Percentiles rank a stretch among this genome's conserved stretches.
phyloP scores from a whole-genome alignment of 2,888 invertebrate genomes.

The Scrobipalpa atriplicella region DNA sequence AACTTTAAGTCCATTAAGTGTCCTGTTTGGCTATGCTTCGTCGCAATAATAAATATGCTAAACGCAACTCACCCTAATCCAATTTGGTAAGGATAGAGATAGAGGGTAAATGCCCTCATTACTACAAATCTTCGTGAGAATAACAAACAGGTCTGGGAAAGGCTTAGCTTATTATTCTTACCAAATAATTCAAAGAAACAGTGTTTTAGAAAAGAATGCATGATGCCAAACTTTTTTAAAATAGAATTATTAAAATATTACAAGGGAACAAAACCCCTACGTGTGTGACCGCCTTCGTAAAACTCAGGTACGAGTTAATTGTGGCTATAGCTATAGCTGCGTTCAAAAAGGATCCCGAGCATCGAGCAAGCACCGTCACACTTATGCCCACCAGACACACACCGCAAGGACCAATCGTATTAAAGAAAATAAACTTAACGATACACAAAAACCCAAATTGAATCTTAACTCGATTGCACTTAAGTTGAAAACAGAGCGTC shows the following conservation, averaged over 20 bases:
- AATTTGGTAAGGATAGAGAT: constrained; percentile 1
- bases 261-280: constrained; percentile 44
- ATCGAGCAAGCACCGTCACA: constrained; percentile 65
- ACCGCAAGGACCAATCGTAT: constrained; percentile 65
- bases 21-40: background rate
- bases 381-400: constrained; percentile 76
- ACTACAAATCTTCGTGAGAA: constrained; percentile 6
- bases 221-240: background rate
- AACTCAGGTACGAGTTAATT: constrained; percentile 79
- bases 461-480: constrained; percentile 54
- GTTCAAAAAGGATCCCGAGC: constrained; percentile 66
- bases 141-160: background rate
- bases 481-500: constrained; percentile 57
- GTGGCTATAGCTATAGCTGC: constrained; percentile 62
- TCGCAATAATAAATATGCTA: background rate
- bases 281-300: constrained; percentile 57
- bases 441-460: constrained; percentile 51
- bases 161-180: background rate
- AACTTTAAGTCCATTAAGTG: background rate
- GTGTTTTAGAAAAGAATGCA: background rate
- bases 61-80: constrained; percentile 2
- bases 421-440: constrained; percentile 57
- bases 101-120: background rate
- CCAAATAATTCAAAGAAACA: background rate
- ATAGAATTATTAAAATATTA: background rate